phyloP scores from a whole-genome alignment of 1,140 invertebrate genomes.

The Gryllus bimaculatus region DNA sequence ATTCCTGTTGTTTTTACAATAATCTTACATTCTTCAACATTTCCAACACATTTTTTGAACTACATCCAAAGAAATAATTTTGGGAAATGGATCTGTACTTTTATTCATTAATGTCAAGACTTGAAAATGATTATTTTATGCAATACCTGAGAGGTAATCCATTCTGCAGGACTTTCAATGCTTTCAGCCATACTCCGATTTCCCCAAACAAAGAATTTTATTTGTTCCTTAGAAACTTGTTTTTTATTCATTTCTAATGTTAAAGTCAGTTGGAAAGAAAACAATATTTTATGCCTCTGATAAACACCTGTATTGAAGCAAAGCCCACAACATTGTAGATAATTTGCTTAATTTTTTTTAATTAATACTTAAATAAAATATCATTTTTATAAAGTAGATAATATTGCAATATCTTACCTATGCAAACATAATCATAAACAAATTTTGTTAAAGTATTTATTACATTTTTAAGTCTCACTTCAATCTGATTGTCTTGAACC shows the following conservation, averaged over 20 bases:
- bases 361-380: background rate
- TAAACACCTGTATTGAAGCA: conserved; percentile 55
- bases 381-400: background rate
- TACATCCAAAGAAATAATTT: background rate
- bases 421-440: conserved; percentile 82
- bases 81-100: background rate
- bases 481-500: conserved; percentile 59
- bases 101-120: background rate
- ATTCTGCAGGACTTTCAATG: conserved; percentile 49
- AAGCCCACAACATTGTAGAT: background rate
- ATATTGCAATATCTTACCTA: conserved; percentile 40
- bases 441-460: conserved; percentile 74
- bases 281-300: conserved; percentile 79
- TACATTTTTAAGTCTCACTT: conserved; percentile 66
- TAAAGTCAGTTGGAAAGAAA: conserved; percentile 81
- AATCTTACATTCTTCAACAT: background rate
- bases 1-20: background rate
- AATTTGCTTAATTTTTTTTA: background rate
- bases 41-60: background rate
- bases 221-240: conserved; percentile 51
- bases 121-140: background rate
- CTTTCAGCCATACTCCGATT: conserved; percentile 30
- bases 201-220: conserved; percentile 89
- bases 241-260: conserved; percentile 62
- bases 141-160: conserved; percentile 46